Base-by-base conservation (phyloP, 2,888 invertebrate species). In the Tetragnatha montana region DNA sequence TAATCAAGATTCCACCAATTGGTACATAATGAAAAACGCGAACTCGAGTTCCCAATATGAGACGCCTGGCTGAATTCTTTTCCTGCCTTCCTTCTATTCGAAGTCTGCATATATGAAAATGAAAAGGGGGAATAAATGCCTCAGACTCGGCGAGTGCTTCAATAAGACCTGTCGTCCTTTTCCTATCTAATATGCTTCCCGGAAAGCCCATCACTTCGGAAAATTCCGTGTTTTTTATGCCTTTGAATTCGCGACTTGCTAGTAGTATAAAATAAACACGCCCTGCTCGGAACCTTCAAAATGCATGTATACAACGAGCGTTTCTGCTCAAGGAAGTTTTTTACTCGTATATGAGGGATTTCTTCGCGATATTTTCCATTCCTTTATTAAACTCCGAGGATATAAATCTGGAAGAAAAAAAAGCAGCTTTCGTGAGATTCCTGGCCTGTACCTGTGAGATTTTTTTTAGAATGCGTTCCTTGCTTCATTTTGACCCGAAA, bases 111-210 rank as follows among this genome's bases (percentile, higher is more conserved):
- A 60, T 60, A 60, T 60, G 60, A 60, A 60, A 60, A 60, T 60
- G 60, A 60, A 73, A 71, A 49, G 50, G 19, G 71, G 19, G 71
- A 81, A 71, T 81, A 81, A 81, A 81, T 81, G 81, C 71, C 19
- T 8, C 8, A 69, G 80, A 80, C 69, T 83, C 21, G 22, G 69
- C 19, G 19, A 19, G 14, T 51, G 79, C 50, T 69, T 86, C 86
- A 86, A 86, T 86, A 86, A 85, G 49, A 81, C 69, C 68, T 87
- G 87, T 81, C 87, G 76, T 50, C 70, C 76, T 76, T 76, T 69
- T 70, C 35, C 81, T 50, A 81, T 87, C 87, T 87, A 76, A 81
- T 81, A 87, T 81, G 50, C 71, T 81, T 81, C 81, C 49, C 69
- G 75, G 68, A 80, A 81, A 81, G 69, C 80, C 81, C 87, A 81